A percentile compares a stretch with the other conserved stretches of the same genome.
Conservation (phyloP, 2,113 vertebrate species). For the Seriola aureovittata region DNA sequence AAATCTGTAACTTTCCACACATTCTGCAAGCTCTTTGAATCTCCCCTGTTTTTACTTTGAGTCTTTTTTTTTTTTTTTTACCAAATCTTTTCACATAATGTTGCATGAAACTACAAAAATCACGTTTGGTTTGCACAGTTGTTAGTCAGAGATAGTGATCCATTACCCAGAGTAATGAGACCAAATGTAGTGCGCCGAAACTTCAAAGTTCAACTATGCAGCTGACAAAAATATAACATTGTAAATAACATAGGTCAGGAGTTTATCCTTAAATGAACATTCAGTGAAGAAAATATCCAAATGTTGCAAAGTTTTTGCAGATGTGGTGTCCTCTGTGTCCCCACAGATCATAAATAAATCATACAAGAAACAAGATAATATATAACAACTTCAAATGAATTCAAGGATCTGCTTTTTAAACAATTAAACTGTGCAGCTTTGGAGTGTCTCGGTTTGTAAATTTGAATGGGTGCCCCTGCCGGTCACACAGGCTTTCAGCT, state of each 20-base stretch:
- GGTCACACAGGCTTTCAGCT: slow-evolving; percentile 21
- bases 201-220: too few relatives aligned
- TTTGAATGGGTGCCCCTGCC: slow-evolving; percentile 6
- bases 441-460: background rate
- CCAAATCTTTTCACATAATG: background rate
- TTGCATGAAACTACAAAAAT: background rate
- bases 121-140: background rate
- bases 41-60: background rate
- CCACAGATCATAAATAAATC: too few relatives aligned
- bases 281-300: too few relatives aligned
- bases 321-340: too few relatives aligned
- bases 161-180: too few relatives aligned
- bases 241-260: background rate
- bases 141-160: background rate
- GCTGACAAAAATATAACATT: background rate
- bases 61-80: background rate
- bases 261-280: background rate
- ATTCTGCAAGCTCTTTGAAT: background rate
- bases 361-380: too few relatives aligned
- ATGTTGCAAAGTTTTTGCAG: background rate
- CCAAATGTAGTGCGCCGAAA: background rate
- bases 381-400: background rate
- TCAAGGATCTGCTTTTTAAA: background rate
- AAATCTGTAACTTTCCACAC: slow-evolving; percentile 2
- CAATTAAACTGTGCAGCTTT: background rate